A percentile compares a stretch with the other conserved stretches of the same genome.
phyloP scores from a whole-genome alignment of 2,888 invertebrate species.

The Atrina japonica region DNA sequence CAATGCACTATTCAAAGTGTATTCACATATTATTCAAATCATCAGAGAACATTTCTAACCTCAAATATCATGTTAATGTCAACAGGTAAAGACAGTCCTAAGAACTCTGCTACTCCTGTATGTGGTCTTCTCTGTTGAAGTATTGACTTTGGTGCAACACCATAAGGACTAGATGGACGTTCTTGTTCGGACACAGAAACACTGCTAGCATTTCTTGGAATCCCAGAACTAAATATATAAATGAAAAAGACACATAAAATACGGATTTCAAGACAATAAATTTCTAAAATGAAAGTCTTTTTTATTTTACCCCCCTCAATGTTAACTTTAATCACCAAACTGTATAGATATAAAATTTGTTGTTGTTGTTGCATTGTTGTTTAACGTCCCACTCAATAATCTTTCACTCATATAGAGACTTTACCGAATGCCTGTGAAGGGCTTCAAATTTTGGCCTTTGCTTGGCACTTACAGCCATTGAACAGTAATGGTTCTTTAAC shows the following conservation, averaged over 20 bases:
- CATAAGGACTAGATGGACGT: conserved; percentile 49
- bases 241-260: background rate
- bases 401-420: no score
- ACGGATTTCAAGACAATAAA: background rate
- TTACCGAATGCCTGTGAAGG: no score
- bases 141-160: conserved; percentile 57
- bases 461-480: no score
- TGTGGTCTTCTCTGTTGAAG: conserved; percentile 62
- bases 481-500: no score
- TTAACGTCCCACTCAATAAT: no score
- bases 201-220: conserved; percentile 61
- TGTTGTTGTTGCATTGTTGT: no score
- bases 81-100: conserved; percentile 89
- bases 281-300: background rate
- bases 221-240: conserved; percentile 48
- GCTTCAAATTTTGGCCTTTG: no score
- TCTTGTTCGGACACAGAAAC: conserved; percentile 65
- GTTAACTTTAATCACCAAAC: no score
- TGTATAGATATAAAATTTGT: no score
- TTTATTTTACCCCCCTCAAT: no score
- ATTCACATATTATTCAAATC: no score
- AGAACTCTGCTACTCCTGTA: conserved; percentile 71
- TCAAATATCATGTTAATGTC: conserved; percentile 87
- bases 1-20: no score
- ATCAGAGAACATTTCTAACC: conserved; percentile 74